These are phyloP conservation scores for Coregonus sp. DNA, from an alignment of 2,797 vertebrate species.

Conservation along the genomic window DNA sequence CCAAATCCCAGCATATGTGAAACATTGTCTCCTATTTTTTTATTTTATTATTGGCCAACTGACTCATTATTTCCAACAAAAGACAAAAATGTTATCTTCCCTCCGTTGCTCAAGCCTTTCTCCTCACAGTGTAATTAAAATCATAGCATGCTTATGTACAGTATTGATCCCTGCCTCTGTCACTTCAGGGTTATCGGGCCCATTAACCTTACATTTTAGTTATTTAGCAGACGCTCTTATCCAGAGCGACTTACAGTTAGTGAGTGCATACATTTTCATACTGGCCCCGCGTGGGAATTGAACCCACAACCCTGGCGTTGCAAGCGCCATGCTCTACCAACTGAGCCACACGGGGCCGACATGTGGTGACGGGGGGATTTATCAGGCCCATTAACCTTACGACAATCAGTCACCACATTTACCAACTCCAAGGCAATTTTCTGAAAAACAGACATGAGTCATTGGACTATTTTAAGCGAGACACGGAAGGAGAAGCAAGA, in stretches of 20 bases:
- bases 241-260: too few relatives aligned
- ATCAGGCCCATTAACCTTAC: neutral
- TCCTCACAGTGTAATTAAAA: slow-evolving; percentile 1
- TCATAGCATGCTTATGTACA: neutral
- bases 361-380: neutral
- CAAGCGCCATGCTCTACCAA: too few relatives aligned
- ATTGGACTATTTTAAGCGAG: neutral
- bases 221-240: too few relatives aligned
- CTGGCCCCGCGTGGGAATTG: too few relatives aligned
- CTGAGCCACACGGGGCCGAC: too few relatives aligned
- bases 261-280: too few relatives aligned
- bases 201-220: too few relatives aligned
- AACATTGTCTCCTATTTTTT: neutral
- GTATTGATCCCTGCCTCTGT: neutral
- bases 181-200: too few relatives aligned
- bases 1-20: neutral
- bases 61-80: neutral
- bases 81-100: neutral
- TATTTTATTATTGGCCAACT: neutral
- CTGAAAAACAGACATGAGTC: neutral
- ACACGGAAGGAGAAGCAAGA: neutral
- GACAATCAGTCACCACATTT: neutral
- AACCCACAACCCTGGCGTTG: too few relatives aligned
- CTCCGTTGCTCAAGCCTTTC: neutral
- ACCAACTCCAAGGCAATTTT: neutral